A percentile compares a stretch with the other conserved stretches of the same genome.
Conservation (phyloP, 2,113 vertebrate species). For the Hepsetus odoe region DNA sequence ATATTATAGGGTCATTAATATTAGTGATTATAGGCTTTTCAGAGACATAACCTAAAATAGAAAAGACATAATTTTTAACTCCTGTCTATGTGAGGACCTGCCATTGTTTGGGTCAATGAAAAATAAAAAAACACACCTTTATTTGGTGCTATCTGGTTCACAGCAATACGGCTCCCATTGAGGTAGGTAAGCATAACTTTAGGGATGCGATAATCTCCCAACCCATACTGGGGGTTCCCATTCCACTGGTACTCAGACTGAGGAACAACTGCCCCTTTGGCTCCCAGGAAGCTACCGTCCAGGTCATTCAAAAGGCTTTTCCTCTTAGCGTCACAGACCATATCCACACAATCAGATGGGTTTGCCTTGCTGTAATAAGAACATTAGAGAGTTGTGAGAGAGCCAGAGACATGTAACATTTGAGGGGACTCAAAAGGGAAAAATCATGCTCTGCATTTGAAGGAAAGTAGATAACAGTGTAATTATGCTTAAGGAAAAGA, state of each 20-base stretch:
- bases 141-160: constrained; percentile 78
- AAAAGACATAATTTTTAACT: too few relatives aligned
- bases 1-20: too few relatives aligned
- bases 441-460: too few relatives aligned
- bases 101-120: not conserved
- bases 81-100: not conserved
- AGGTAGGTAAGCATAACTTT: constrained; percentile 78
- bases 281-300: constrained; percentile 84
- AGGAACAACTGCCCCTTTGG: constrained; percentile 79
- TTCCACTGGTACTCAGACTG: constrained; percentile 84
- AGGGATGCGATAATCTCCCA: constrained; percentile 86
- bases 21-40: too few relatives aligned
- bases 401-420: too few relatives aligned
- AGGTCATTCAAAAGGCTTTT: constrained; percentile 81
- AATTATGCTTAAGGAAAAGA: too few relatives aligned
- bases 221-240: constrained; percentile 77
- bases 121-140: constrained; percentile 74
- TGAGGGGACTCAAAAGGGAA: too few relatives aligned
- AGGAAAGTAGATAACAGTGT: too few relatives aligned
- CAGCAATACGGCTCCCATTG: constrained; percentile 83
- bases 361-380: constrained; percentile 76
- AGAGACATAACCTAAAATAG: too few relatives aligned
- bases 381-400: not conserved
- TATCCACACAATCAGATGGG: constrained; percentile 87
- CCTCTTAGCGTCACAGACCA: constrained; percentile 90